Conservation (phyloP, 2,113 vertebrate genomes). For the Dipodomys merriami region DNA sequence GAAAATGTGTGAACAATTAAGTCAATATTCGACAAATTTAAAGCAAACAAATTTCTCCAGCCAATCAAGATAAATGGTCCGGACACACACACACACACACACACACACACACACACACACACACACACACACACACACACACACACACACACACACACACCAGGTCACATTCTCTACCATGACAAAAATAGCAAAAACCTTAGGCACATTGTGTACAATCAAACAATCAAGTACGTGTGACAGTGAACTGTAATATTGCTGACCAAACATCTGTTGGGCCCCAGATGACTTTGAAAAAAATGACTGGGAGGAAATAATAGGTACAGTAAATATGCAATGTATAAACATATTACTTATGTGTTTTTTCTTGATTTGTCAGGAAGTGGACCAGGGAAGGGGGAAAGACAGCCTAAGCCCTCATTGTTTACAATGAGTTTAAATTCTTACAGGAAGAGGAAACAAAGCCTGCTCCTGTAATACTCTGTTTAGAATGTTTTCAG, state of each 20-base stretch:
- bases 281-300: background rate
- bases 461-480: conserved; percentile 41
- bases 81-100: conserved; percentile 17
- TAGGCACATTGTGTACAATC: conserved; percentile 6
- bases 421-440: conserved; percentile 60
- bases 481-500: conserved; percentile 57
- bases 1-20: background rate
- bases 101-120: conserved; percentile 49
- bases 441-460: conserved; percentile 50
- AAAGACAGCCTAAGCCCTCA: background rate
- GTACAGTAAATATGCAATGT: conserved; percentile 37
- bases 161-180: background rate
- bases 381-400: background rate
- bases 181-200: conserved; percentile 31
- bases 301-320: conserved; percentile 26
- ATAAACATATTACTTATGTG: conserved; percentile 25
- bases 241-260: background rate
- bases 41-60: conserved; percentile 28
- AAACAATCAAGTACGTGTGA: background rate
- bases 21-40: background rate
- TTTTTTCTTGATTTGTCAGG: conserved; percentile 62
- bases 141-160: background rate
- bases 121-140: conserved; percentile 24
- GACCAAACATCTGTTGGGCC: background rate
- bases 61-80: background rate